These are phyloP conservation scores for Heteromyza rotundicornis DNA, from an alignment of 2,888 invertebrate genomes.

Conservation along the genomic window DNA sequence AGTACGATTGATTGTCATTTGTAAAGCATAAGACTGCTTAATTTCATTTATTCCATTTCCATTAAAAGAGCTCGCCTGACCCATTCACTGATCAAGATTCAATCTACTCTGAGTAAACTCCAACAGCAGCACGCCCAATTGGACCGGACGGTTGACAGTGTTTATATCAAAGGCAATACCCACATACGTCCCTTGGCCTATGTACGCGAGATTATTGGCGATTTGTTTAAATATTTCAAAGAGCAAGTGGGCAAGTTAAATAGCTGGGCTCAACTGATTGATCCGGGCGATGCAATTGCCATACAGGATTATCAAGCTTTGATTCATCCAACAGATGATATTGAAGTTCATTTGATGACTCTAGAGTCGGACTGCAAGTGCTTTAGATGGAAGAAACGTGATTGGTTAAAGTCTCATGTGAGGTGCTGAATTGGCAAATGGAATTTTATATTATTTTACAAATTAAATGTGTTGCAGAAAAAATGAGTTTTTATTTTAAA, in stretches of 20 bases:
- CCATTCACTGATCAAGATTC: too few species aligned
- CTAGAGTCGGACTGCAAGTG: slow-evolving; percentile 41
- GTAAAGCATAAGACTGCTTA: too few species aligned
- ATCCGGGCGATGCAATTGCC: slow-evolving; percentile 40
- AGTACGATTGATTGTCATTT: too few species aligned
- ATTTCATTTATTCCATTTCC: too few species aligned
- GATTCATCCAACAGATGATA: slow-evolving; percentile 30
- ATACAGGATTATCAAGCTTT: slow-evolving; percentile 45
- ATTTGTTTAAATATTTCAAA: slow-evolving; percentile 43
- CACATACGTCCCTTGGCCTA: slow-evolving; percentile 26
- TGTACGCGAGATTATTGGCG: slow-evolving; percentile 34
- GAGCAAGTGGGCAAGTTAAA: slow-evolving; percentile 36
- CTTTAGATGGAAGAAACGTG: slow-evolving; percentile 39
- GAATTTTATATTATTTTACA: too few species aligned
- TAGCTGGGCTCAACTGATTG: slow-evolving; percentile 46
- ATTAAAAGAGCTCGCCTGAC: too few species aligned
- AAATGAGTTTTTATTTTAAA: too few species aligned
- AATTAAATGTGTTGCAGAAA: too few species aligned
- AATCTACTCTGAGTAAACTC: too few species aligned
- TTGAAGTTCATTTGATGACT: slow-evolving; percentile 34
- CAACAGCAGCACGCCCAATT: too few species aligned
- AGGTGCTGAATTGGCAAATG: too few species aligned
- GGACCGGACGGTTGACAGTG: slow-evolving; percentile 40
- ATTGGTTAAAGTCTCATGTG: slow-evolving; percentile 36
- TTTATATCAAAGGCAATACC: slow-evolving; percentile 32